Percentiles rank a stretch among this genome's conserved stretches.
These are phyloP conservation scores for Melangyna quadrimaculata DNA, from an alignment of 2,888 invertebrate genomes.

Conservation along the genomic window DNA sequence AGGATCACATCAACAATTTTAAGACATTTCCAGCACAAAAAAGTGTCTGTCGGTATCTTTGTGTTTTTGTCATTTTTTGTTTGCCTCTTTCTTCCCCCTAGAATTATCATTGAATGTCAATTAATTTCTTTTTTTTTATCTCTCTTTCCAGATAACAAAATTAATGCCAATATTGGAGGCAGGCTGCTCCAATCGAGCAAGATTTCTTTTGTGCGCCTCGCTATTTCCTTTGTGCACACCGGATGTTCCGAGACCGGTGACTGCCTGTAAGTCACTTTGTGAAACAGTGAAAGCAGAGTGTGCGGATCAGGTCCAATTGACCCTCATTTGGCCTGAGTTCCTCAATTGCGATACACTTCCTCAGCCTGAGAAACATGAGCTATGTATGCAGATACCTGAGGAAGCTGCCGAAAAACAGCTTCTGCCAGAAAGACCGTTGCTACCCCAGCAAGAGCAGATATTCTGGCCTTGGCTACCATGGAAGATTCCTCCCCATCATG, in stretches of 20 bases:
- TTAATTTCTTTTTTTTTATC: conserved; percentile 64
- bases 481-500: conserved; percentile 76
- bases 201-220: conserved; percentile 94
- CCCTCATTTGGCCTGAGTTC: conserved; percentile 87
- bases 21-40: neutral
- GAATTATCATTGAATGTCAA: conserved; percentile 61
- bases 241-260: conserved; percentile 91
- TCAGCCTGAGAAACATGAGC: conserved; percentile 85
- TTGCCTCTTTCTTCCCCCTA: neutral
- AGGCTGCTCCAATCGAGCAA: conserved; percentile 90
- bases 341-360: conserved; percentile 91
- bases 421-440: conserved; percentile 64
- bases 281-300: conserved; percentile 89
- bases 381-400: conserved; percentile 88
- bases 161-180: conserved; percentile 89
- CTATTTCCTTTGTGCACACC: conserved; percentile 95
- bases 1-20: conserved; percentile 4
- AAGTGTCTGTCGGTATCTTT: conserved; percentile 38
- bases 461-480: conserved; percentile 79
- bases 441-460: conserved; percentile 71
- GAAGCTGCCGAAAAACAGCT: conserved; percentile 69
- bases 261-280: conserved; percentile 93
- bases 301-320: conserved; percentile 83
- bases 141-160: conserved; percentile 85
- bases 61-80: neutral